Evolutionary conservation across 2,888 invertebrate genomes (phyloP).

Genomic region (Chrysolina haemoptera): DNA sequence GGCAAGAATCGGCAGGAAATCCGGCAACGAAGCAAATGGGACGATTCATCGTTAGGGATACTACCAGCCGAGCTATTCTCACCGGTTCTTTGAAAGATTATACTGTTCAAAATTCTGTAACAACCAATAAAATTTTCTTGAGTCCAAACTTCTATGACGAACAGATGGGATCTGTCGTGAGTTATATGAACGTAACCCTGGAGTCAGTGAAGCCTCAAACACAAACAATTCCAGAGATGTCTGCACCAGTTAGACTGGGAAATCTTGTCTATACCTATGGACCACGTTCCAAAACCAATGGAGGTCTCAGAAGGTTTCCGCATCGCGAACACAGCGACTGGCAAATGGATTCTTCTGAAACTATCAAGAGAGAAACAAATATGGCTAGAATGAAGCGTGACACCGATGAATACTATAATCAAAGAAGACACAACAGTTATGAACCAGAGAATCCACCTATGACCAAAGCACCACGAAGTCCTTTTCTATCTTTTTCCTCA

Average conservation of each 20-base stretch:
- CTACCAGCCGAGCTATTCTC: constrained; percentile 74
- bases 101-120: constrained; percentile 78
- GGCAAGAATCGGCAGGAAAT: constrained; percentile 51
- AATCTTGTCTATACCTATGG: constrained; percentile 74
- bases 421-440: constrained; percentile 43
- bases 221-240: constrained; percentile 67
- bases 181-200: constrained; percentile 74
- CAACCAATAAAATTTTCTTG: constrained; percentile 75
- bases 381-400: constrained; percentile 35
- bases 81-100: constrained; percentile 73
- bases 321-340: constrained; percentile 2
- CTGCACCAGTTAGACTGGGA: constrained; percentile 69
- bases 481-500: constrained; percentile 70
- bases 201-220: constrained; percentile 60
- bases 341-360: background rate
- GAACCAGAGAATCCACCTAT: constrained; percentile 60
- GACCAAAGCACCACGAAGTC: constrained; percentile 68
- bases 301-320: constrained; percentile 46
- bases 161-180: constrained; percentile 72
- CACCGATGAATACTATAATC: constrained; percentile 1
- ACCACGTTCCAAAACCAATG: constrained; percentile 61
- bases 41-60: constrained; percentile 71
- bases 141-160: constrained; percentile 75
- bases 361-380: background rate
- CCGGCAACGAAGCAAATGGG: constrained; percentile 64